Conservation (phyloP, 35 echinoderm and acorn worm species). For the Ophiothrix spiculata region DNA sequence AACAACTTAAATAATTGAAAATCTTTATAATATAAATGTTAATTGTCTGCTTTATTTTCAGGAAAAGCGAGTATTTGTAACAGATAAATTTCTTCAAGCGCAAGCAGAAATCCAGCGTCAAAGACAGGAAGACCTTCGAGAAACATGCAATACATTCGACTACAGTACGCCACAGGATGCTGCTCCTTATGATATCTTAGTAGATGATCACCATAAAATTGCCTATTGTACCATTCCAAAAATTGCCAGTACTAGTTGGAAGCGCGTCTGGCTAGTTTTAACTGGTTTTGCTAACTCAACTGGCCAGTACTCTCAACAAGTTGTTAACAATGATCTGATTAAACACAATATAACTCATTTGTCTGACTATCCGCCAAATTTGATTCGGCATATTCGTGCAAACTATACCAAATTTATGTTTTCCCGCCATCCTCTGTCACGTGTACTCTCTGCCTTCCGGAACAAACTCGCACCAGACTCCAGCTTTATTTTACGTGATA, state of each 20-base stretch:
- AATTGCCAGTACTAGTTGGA: slow-evolving; percentile 90
- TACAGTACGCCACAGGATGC: not conserved
- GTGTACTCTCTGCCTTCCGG: slow-evolving; percentile 74
- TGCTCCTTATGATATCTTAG: slow-evolving; percentile 34
- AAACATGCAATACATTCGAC: slow-evolving; percentile 10
- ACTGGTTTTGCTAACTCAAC: slow-evolving; percentile 43
- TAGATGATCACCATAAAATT: slow-evolving; percentile 77
- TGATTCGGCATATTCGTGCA: slow-evolving; percentile 38
- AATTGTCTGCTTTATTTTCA: not conserved
- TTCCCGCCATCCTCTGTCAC: slow-evolving; percentile 72
- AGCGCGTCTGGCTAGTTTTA: slow-evolving; percentile 69
- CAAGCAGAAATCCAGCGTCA: slow-evolving; percentile 25
- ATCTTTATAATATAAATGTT: too few species aligned
- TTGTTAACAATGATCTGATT: slow-evolving; percentile 33
- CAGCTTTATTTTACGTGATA: not conserved
- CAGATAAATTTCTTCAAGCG: slow-evolving; percentile 13
- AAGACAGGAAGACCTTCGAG: slow-evolving; percentile 3
- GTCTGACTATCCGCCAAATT: not conserved
- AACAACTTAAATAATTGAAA: too few species aligned
- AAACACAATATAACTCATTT: slow-evolving; percentile 37
- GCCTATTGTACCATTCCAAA: slow-evolving; percentile 87
- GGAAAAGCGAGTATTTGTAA: not conserved
- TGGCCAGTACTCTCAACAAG: slow-evolving; percentile 49
- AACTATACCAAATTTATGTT: slow-evolving; percentile 95
- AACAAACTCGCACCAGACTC: slow-evolving; percentile 74